Conservation (phyloP, 2,797 vertebrate genomes). For the Tapera naevia region DNA sequence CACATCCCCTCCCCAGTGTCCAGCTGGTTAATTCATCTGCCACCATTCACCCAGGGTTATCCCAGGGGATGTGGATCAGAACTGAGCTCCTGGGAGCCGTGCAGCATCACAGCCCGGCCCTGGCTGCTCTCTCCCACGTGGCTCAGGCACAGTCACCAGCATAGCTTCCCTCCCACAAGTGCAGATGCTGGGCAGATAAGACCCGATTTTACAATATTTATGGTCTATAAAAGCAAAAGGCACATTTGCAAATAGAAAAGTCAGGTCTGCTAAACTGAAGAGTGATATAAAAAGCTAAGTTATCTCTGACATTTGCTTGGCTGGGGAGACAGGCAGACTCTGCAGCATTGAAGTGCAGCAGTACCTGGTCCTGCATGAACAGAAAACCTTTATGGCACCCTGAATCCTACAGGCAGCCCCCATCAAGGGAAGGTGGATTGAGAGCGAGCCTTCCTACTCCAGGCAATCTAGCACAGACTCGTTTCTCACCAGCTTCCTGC, state of each 20-base stretch:
- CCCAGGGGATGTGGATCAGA: background rate
- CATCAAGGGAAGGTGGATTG: rapidly evolving
- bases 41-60: background rate
- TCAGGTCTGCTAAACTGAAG: background rate
- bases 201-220: background rate
- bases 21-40: background rate
- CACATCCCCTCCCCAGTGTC: background rate
- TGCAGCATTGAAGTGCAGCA: rapidly evolving
- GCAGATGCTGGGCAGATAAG: background rate
- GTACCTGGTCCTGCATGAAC: rapidly evolving
- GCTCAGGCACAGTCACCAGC: background rate
- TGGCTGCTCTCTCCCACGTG: background rate
- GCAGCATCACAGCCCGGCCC: background rate
- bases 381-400: rapidly evolving
- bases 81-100: background rate
- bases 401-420: background rate
- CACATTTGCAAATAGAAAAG: background rate
- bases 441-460: background rate
- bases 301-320: too few species aligned
- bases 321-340: background rate
- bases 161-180: background rate
- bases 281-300: background rate
- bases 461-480: background rate
- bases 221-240: background rate
- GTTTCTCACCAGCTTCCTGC: background rate